phyloP scores from a whole-genome alignment of 64 coral and sea anemone species.

The Astreopora myriophthalma region DNA sequence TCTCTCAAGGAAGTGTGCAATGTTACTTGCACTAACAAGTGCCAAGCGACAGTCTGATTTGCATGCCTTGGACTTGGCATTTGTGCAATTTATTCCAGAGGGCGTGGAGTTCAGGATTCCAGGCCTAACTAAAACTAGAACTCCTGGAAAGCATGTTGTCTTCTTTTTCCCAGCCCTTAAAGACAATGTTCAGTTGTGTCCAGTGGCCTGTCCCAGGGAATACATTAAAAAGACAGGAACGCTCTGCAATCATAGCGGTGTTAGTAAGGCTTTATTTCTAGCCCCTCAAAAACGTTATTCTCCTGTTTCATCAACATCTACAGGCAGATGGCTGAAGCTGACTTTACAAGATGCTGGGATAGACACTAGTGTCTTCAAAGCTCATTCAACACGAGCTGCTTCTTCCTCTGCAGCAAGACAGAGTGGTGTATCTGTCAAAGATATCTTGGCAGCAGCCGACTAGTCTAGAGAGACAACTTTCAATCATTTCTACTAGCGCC shows the following conservation, averaged over 20 bases:
- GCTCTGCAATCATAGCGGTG: not conserved
- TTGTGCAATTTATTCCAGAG: not conserved
- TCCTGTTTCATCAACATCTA: slow-evolving; percentile 1
- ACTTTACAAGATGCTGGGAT: not conserved
- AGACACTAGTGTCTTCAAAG: slow-evolving; percentile 15
- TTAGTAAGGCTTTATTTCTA: not conserved
- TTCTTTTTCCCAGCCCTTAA: not conserved
- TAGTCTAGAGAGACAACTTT: slow-evolving; percentile 52
- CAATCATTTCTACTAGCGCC: slow-evolving; percentile 24
- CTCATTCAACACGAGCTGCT: not conserved
- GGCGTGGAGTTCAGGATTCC: not conserved
- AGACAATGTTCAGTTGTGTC: not conserved
- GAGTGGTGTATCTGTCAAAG: not conserved
- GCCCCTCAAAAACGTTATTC: not conserved
- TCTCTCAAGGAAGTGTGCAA: not conserved
- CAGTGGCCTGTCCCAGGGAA: not conserved
- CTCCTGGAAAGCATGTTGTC: no score
- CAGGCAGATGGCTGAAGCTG: slow-evolving; percentile 22
- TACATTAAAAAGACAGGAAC: not conserved
- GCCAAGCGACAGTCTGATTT: not conserved
- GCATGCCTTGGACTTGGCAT: not conserved
- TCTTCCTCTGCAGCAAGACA: not conserved
- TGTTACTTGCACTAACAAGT: not conserved
- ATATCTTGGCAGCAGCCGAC: slow-evolving; percentile 13
- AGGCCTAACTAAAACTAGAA: not conserved